These are phyloP conservation scores for Drosophila parabipectinata DNA, from an alignment of 1,140 invertebrate genomes.

Conservation along the genomic window DNA sequence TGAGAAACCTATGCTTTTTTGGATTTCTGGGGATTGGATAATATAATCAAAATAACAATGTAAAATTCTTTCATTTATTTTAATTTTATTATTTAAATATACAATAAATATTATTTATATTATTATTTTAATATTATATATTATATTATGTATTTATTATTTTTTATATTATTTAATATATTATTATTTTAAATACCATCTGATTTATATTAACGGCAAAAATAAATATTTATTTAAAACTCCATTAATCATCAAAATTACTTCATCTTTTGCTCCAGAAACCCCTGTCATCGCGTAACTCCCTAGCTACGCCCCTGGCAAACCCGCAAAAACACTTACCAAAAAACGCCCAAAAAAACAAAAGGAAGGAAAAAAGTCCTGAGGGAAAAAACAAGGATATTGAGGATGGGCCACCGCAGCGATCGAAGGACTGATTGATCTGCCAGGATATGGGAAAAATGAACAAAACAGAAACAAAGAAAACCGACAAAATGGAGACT, in stretches of 20 bases:
- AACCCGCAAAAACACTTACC: slow-evolving; percentile 7
- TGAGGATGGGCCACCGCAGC: slow-evolving; percentile 31
- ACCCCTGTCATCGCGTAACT: slow-evolving; percentile 23
- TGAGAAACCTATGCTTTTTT: no score
- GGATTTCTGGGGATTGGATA: no score
- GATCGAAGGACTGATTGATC: slow-evolving; percentile 51
- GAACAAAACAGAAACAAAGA: slow-evolving; percentile 17
- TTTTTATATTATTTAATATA: no score
- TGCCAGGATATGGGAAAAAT: slow-evolving; percentile 20
- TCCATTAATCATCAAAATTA: neutral
- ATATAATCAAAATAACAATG: no score
- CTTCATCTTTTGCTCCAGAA: neutral
- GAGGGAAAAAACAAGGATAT: slow-evolving; percentile 7
- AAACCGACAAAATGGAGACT: slow-evolving; percentile 10
- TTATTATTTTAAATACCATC: no score
- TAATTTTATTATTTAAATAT: no score
- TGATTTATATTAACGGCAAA: no score
- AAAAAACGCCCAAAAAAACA: neutral
- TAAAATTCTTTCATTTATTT: no score
- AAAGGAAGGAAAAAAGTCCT: neutral
- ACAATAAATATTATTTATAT: no score
- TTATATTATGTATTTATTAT: no score
- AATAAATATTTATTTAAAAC: no score
- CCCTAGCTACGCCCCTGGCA: slow-evolving; percentile 11
- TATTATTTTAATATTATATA: no score